Conservation (phyloP, 2,797 vertebrate genomes). For the Channallabes apus region DNA sequence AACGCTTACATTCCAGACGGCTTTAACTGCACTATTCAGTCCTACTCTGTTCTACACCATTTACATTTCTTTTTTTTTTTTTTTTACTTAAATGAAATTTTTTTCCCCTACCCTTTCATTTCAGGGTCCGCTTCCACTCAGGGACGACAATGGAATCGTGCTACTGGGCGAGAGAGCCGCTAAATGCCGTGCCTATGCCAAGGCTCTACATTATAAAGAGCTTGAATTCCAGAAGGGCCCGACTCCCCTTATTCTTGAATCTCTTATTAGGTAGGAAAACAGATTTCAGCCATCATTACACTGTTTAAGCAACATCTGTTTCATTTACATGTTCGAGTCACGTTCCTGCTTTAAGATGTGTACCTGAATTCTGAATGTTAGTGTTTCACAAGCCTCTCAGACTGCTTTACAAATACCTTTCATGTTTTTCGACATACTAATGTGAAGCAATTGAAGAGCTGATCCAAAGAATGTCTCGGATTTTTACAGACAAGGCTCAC, state of each 20-base stretch:
- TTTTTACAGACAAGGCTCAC: constrained; percentile 22
- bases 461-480: constrained; percentile 25
- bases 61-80: not conserved
- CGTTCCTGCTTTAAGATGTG: not conserved
- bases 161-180: constrained; percentile 94
- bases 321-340: not conserved
- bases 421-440: constrained; percentile 1
- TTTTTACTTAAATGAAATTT: not conserved
- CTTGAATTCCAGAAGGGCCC: constrained; percentile 98
- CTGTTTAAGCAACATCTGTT: constrained; percentile 7
- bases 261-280: constrained; percentile 92
- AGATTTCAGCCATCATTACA: not conserved
- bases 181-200: constrained; percentile 96
- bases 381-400: not conserved
- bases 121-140: constrained; percentile 91
- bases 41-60: not conserved
- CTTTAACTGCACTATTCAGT: not conserved
- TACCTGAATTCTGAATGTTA: not conserved
- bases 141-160: constrained; percentile 97
- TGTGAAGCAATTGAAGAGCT: not conserved
- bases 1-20: constrained; percentile 18
- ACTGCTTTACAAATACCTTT: not conserved
- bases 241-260: constrained; percentile 92
- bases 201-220: constrained; percentile 98
- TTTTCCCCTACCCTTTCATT: constrained; percentile 10